Conservation (phyloP, 2,113 vertebrate genomes). For the Chionis minor region DNA sequence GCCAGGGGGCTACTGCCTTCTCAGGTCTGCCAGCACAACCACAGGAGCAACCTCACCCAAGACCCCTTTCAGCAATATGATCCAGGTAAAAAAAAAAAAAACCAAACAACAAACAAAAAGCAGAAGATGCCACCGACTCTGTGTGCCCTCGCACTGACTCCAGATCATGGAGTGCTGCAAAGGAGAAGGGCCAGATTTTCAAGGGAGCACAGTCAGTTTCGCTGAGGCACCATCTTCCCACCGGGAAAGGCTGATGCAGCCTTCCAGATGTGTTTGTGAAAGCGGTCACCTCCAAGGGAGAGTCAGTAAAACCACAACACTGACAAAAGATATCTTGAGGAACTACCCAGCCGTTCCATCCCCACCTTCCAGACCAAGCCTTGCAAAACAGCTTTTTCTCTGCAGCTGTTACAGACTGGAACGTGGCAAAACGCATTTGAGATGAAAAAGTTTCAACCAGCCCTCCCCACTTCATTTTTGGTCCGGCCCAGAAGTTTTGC, state of each 20-base stretch:
- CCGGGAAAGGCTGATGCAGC: slow-evolving; percentile 35
- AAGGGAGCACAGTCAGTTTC: neutral
- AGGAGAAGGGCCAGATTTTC: neutral
- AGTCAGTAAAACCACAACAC: neutral
- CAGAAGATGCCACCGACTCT: neutral
- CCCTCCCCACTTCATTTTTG: neutral
- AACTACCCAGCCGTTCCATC: neutral
- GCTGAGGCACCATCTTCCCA: neutral
- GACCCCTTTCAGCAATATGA: neutral
- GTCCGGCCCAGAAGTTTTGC: neutral
- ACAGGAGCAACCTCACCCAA: neutral
- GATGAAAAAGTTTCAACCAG: neutral
- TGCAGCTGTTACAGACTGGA: neutral
- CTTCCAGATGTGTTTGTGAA: neutral
- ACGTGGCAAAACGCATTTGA: neutral
- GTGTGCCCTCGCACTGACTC: neutral
- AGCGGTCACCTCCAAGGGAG: neutral
- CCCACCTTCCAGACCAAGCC: neutral
- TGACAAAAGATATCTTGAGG: neutral
- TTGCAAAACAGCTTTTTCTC: neutral
- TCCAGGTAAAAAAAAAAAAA: neutral
- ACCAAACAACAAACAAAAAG: too few species aligned
- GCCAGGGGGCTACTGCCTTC: neutral
- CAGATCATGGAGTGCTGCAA: neutral
- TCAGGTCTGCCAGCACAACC: neutral